A percentile compares a stretch with the other conserved stretches of the same genome.
phyloP scores from a whole-genome alignment of 2,113 vertebrate genomes.

The Microcebus murinus region DNA sequence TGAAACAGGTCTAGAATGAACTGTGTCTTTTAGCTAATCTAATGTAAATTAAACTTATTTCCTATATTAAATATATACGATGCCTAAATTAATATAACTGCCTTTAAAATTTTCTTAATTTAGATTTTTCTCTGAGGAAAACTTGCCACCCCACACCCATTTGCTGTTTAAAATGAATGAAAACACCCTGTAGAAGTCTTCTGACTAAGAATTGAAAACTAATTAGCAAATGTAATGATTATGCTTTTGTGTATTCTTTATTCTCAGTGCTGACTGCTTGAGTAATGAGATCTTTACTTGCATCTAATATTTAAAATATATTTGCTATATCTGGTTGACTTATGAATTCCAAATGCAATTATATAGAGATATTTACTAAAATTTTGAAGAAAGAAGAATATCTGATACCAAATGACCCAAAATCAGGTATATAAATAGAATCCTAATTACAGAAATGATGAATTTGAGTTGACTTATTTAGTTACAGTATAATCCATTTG shows the following conservation, averaged over 20 bases:
- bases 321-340: conserved; percentile 62
- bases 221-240: neutral
- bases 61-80: neutral
- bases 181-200: neutral
- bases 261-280: neutral
- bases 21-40: neutral
- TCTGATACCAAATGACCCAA: neutral
- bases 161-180: conserved; percentile 40
- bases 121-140: conserved; percentile 30
- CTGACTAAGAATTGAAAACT: neutral
- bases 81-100: conserved; percentile 28
- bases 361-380: conserved; percentile 70
- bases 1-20: neutral
- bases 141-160: neutral
- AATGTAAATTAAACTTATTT: conserved; percentile 25
- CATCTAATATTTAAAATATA: conserved; percentile 44
- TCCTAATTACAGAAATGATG: conserved; percentile 50
- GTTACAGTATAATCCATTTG: neutral
- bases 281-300: neutral
- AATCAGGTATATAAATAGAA: conserved; percentile 45
- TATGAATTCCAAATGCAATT: conserved; percentile 75
- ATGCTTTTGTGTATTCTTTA: conserved; percentile 34
- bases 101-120: conserved; percentile 48
- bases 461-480: conserved; percentile 10
- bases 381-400: conserved; percentile 43